Conservation (phyloP, 2,797 vertebrate species). For the Psittacula derbiana region DNA sequence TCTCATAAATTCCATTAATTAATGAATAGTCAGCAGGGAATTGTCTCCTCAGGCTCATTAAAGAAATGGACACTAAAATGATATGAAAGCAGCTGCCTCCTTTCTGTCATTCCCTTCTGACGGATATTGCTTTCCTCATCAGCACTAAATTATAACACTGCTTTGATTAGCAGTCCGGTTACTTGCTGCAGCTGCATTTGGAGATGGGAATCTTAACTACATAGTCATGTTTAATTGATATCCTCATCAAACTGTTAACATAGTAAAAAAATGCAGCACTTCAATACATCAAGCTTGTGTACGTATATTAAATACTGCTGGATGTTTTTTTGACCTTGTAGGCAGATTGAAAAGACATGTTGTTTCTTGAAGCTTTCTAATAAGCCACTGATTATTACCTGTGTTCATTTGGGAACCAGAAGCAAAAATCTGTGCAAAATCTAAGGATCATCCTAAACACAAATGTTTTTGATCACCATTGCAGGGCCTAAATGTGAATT, state of each 20-base stretch:
- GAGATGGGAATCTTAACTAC: constrained; percentile 45
- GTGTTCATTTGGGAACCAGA: not conserved
- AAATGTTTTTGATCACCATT: not conserved
- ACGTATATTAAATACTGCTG: not conserved
- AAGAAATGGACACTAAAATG: constrained; percentile 50
- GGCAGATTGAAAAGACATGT: not conserved
- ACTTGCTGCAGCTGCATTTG: constrained; percentile 46
- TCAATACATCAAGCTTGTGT: not conserved
- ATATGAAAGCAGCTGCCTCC: constrained; percentile 45
- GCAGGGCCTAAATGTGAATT: not conserved
- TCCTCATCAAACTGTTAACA: constrained; percentile 44
- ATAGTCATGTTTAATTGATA: constrained; percentile 50
- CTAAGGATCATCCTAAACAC: not conserved
- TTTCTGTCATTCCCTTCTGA: constrained; percentile 42
- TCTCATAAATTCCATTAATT: constrained; percentile 61
- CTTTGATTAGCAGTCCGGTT: constrained; percentile 44
- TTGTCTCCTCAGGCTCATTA: constrained; percentile 52
- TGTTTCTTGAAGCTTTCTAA: not conserved
- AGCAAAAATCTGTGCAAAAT: constrained; percentile 24
- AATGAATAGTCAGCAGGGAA: constrained; percentile 57
- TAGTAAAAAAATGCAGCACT: not conserved
- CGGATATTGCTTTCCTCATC: constrained; percentile 6
- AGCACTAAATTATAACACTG: constrained; percentile 45
- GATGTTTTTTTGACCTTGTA: constrained; percentile 29
- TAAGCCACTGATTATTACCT: constrained; percentile 8